A percentile compares a stretch with the other conserved stretches of the same genome.
These are phyloP conservation scores for Drosophila bipectinata DNA, from an alignment of 1,140 invertebrate species.

Conservation along the genomic window DNA sequence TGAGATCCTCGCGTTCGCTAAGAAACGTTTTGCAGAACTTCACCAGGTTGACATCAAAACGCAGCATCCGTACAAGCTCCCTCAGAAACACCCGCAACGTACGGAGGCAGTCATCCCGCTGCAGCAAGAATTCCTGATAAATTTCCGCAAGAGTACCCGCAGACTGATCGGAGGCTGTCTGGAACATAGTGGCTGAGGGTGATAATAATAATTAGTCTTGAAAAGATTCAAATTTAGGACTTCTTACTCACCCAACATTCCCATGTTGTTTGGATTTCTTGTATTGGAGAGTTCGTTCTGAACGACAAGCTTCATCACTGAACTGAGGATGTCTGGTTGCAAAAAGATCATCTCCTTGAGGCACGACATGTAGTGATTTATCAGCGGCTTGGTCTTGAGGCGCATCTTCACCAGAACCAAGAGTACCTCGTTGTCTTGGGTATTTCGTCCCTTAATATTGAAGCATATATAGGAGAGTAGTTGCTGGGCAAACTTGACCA, in stretches of 20 bases:
- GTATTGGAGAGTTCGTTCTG: conserved; percentile 97
- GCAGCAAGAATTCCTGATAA: conserved; percentile 92
- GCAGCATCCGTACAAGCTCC: conserved; percentile 93
- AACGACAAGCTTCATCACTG: conserved; percentile 95
- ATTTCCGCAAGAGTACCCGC: conserved; percentile 92
- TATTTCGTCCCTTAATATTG: conserved; percentile 90
- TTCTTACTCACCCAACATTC: conserved; percentile 72
- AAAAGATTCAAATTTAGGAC: neutral
- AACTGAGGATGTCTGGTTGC: conserved; percentile 91
- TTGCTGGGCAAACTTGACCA: conserved; percentile 95
- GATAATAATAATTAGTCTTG: neutral
- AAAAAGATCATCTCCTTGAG: conserved; percentile 88
- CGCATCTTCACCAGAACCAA: conserved; percentile 94
- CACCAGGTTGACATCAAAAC: conserved; percentile 91
- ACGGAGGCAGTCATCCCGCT: conserved; percentile 95
- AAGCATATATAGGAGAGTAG: conserved; percentile 96
- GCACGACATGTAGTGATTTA: conserved; percentile 94
- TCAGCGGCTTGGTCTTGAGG: conserved; percentile 96
- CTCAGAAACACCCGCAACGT: conserved; percentile 91
- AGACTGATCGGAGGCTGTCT: conserved; percentile 90
- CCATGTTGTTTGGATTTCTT: conserved; percentile 97
- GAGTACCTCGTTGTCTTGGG: conserved; percentile 95
- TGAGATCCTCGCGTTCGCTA: conserved; percentile 86
- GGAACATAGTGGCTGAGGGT: conserved; percentile 91
- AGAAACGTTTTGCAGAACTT: conserved; percentile 89